A percentile compares a stretch with the other conserved stretches of the same genome.
Evolutionary conservation across 2,797 vertebrate genomes (phyloP).

Genomic region (Trachurus trachurus): DNA sequence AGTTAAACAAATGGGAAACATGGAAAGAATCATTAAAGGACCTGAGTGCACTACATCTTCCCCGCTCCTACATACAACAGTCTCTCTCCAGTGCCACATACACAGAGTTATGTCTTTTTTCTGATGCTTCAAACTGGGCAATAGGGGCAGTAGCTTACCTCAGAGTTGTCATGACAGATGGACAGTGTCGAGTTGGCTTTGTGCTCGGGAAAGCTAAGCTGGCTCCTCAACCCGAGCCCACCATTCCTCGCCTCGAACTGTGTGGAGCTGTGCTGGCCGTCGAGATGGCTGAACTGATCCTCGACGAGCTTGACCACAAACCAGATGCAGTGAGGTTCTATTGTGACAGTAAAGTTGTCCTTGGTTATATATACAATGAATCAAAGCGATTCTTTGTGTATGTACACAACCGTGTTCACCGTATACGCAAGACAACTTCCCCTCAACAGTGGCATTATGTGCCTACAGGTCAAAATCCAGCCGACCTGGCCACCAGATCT

Average conservation of each 20-base stretch:
- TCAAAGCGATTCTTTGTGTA: background rate
- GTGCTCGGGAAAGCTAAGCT: conserved; percentile 8
- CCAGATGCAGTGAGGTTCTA: background rate
- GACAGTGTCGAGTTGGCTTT: conserved; percentile 17
- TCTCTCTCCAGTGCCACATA: conserved; percentile 7
- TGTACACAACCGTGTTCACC: background rate
- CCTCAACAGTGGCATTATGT: conserved; percentile 35
- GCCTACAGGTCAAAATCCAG: too few species aligned
- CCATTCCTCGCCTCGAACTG: conserved; percentile 38
- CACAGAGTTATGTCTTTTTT: conserved; percentile 46
- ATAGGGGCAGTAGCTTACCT: conserved; percentile 49
- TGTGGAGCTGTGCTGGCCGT: conserved; percentile 24
- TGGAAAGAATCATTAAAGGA: conserved; percentile 1
- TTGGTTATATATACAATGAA: background rate
- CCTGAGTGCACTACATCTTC: background rate
- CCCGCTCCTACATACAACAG: background rate
- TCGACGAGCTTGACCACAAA: background rate
- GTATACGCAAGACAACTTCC: background rate
- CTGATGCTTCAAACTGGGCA: conserved; percentile 13
- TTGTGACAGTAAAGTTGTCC: conserved; percentile 9
- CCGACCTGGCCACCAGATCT: too few species aligned
- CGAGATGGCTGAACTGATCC: conserved; percentile 2
- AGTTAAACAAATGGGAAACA: background rate
- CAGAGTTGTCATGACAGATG: background rate
- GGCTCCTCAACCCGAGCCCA: conserved; percentile 25